phyloP scores from a whole-genome alignment of 2,113 vertebrate species.

The Orthonyx spaldingii region DNA sequence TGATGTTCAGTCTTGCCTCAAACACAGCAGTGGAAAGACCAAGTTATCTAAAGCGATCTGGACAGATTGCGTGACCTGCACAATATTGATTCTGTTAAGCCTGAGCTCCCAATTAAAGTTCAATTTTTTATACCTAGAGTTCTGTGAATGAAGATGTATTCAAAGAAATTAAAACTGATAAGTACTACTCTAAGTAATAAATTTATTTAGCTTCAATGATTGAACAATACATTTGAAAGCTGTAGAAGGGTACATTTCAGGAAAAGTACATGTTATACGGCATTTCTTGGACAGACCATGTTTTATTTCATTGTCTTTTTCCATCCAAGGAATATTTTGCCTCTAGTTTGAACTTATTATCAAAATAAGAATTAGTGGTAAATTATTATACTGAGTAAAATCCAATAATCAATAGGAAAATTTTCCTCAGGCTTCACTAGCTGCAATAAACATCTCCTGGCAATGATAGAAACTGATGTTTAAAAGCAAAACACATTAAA shows the following conservation, averaged over 20 bases:
- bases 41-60: neutral
- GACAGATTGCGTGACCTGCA: neutral
- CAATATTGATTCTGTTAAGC: neutral
- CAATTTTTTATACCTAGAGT: neutral
- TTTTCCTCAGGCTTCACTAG: neutral
- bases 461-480: neutral
- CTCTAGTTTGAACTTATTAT: neutral
- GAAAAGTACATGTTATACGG: neutral
- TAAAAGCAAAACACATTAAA: neutral
- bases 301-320: neutral
- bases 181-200: neutral
- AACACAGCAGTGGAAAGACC: neutral
- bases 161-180: neutral
- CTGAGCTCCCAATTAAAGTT: neutral
- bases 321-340: neutral
- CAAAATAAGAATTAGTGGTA: neutral
- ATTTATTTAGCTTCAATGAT: neutral
- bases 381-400: constrained; percentile 14
- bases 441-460: neutral
- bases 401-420: neutral
- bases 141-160: neutral
- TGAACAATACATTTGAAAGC: neutral
- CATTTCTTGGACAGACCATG: neutral
- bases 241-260: neutral
- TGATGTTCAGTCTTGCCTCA: neutral